phyloP scores from a whole-genome alignment of 2,113 vertebrate species.

The Genyomyrus donnyi region DNA sequence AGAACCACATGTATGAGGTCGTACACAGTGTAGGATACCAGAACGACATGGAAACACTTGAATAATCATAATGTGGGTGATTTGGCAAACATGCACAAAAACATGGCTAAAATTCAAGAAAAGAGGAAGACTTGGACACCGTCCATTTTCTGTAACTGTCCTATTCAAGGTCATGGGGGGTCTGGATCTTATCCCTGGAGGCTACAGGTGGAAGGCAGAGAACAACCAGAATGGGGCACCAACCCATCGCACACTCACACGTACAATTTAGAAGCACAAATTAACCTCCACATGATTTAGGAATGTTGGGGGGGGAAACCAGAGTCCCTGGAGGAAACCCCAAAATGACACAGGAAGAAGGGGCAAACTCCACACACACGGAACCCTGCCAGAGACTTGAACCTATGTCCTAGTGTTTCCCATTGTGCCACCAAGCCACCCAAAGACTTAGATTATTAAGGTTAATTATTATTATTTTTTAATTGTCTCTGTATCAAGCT shows the following conservation, averaged over 20 bases:
- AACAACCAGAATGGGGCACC: not conserved
- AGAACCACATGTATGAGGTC: not conserved
- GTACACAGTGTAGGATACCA: not conserved
- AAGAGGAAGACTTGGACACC: not conserved
- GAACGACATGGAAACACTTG: not conserved
- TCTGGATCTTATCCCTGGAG: not conserved
- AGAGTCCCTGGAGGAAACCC: not conserved
- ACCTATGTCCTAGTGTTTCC: not conserved
- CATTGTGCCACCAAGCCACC: not conserved
- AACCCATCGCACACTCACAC: not conserved
- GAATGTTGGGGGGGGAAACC: not conserved
- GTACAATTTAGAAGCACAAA: not conserved
- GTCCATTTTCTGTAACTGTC: too few species aligned
- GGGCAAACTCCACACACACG: too few species aligned
- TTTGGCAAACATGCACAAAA: not conserved
- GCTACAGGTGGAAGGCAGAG: not conserved
- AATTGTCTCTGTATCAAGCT: not conserved
- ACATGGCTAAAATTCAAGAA: not conserved
- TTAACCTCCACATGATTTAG: not conserved
- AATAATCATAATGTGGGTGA: not conserved
- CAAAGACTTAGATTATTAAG: not conserved
- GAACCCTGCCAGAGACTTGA: not conserved
- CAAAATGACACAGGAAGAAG: not conserved
- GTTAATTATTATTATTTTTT: not conserved
- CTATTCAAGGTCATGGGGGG: too few species aligned